Evolutionary conservation across 2,888 invertebrate genomes (phyloP), one percentile per base, ranked within the genome.

Genomic region (Eutolmus rufibarbis): DNA sequence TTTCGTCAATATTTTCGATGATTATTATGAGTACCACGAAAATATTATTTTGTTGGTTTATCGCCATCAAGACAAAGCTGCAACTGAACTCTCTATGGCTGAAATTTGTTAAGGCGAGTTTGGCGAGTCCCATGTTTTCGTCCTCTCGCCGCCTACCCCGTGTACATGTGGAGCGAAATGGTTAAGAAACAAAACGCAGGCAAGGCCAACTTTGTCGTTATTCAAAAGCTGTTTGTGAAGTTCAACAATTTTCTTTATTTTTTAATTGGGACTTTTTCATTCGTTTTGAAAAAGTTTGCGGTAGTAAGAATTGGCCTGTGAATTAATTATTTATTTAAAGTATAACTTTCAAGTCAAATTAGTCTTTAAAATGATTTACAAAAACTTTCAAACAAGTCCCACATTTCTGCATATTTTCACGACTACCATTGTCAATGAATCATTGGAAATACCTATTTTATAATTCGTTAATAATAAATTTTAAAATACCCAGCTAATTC

Each of bases 221-320:
- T 84, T 66, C 57, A 40, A 82, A 84, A 84, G 40, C 66, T 37
- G 82, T 84, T 84, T 84, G 56, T 56, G 34, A 7, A 31, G 34
- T 34, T 23, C 81, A 81, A 81, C 14, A 5, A n/a, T 28, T 28
- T 84, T 66, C 82, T 66, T 66, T 84, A n/a, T 66, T 84, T 51
- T 84, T 84, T 66, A 84, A 66, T 84, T 84, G 34, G 82, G 56
- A 84, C 43, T 84, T 84, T 57, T 84, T 66, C 82, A 66, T 23
- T 84, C 34, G 34, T 84, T 84, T 23, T 34, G 57, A 57, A 66
- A 84, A 66, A 19, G 31, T 77, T 84, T 34, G 57, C n/a, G 28
- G 66, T 66, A 66, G 37, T 66, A 40, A 84, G 82, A 66, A 84
- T 84, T 84, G 56, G 37, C 19, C 16, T 37, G 57, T 84, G 57